These are phyloP conservation scores for Greenwoodochromis staneri DNA, from an alignment of 2,113 vertebrate genomes.

Conservation along the genomic window DNA sequence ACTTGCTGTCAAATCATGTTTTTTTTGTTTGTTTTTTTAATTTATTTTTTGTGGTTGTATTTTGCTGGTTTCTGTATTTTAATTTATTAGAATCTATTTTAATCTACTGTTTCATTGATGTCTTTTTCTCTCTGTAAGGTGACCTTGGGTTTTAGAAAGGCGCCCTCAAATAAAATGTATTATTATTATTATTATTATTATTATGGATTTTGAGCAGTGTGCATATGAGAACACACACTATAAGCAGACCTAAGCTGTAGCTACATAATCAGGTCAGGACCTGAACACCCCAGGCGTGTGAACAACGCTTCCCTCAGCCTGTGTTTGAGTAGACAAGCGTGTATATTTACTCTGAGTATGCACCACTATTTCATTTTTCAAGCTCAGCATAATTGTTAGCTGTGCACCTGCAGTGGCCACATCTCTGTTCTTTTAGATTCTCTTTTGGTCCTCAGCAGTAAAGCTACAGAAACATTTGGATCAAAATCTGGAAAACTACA, in stretches of 20 bases:
- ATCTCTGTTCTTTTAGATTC: accelerated
- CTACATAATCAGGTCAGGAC: slow-evolving; percentile 38
- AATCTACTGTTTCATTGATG: neutral
- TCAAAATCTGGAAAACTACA: neutral
- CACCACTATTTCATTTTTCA: neutral
- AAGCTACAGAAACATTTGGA: neutral
- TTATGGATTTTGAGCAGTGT: neutral
- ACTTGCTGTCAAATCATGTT: neutral
- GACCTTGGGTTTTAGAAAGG: neutral
- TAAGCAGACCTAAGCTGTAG: neutral
- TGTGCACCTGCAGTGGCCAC: neutral
- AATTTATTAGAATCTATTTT: neutral
- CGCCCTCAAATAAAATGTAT: neutral
- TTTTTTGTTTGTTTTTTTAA: accelerated
- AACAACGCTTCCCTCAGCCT: neutral
- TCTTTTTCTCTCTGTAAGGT: neutral
- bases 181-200: neutral
- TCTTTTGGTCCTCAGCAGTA: neutral
- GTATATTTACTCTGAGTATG: neutral
- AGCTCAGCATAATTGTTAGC: neutral
- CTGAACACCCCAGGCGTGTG: neutral
- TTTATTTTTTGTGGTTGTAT: neutral
- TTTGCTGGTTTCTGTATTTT: neutral
- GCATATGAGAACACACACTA: neutral
- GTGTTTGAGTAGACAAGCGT: neutral